A percentile compares a stretch with the other conserved stretches of the same genome.
Conservation (phyloP, 2,888 invertebrate genomes). For the Sycophila texana region DNA sequence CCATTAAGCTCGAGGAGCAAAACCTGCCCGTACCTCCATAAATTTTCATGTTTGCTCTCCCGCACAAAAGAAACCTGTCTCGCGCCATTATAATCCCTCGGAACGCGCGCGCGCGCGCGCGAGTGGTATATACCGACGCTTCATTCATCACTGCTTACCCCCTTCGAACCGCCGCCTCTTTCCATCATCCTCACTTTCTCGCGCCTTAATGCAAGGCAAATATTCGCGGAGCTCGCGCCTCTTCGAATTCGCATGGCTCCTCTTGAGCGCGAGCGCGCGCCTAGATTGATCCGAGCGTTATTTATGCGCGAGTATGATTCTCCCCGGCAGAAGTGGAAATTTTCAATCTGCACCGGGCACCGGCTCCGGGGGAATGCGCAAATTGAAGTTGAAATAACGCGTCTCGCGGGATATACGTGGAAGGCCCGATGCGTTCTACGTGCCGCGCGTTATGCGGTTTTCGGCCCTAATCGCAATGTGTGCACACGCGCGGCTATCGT, state of each 20-base stretch:
- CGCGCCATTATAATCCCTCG: constrained; percentile 18
- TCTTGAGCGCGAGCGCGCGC: not conserved
- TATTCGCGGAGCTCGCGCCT: not conserved
- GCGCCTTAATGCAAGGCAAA: constrained; percentile 27
- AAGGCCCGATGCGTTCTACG: too few relatives aligned
- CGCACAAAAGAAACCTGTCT: not conserved
- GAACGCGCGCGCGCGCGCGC: not conserved
- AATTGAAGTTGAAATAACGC: not conserved
- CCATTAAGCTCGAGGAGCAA: constrained; percentile 31
- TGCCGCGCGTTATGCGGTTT: not conserved
- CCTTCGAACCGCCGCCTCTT: not conserved
- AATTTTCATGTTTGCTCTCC: constrained; percentile 52
- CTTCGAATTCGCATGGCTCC: not conserved
- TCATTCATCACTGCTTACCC: constrained; percentile 33
- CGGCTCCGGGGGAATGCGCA: not conserved
- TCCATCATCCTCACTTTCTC: not conserved
- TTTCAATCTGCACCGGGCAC: not conserved
- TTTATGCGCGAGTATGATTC: not conserved
- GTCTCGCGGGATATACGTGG: too few relatives aligned
- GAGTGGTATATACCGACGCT: constrained; percentile 26
- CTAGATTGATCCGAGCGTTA: not conserved
- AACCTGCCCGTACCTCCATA: constrained; percentile 33
- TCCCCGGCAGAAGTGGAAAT: constrained; percentile 15
- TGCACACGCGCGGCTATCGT: not conserved
- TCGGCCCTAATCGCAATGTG: not conserved